Evolutionary conservation across 2,888 invertebrate species (phyloP).

Genomic region (Eilema sororculum): DNA sequence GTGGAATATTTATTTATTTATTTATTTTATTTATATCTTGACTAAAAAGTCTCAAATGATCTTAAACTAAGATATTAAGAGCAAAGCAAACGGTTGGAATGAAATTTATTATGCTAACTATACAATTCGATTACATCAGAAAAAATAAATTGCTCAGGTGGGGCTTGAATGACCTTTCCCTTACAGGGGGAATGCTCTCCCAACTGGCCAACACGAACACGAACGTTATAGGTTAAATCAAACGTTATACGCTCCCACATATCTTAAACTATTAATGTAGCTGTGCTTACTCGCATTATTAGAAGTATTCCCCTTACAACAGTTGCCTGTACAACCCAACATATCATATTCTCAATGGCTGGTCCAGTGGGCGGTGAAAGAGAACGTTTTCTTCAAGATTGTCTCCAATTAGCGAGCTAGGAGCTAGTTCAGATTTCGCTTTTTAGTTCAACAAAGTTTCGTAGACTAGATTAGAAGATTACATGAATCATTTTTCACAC

Average conservation of each 20-base stretch:
- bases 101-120: no score
- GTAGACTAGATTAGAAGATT: neutral
- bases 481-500: neutral
- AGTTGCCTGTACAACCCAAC: constrained; percentile 20
- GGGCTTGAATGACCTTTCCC: no score
- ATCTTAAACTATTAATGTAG: neutral
- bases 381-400: constrained; percentile 44
- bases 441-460: constrained; percentile 19
- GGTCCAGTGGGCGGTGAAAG: constrained; percentile 23
- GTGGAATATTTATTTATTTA: no score
- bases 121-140: no score
- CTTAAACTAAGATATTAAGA: no score
- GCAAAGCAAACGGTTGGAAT: no score
- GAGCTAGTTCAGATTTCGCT: constrained; percentile 20
- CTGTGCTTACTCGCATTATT: neutral
- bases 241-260: neutral
- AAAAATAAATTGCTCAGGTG: no score
- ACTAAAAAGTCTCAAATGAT: no score
- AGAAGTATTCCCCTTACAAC: neutral
- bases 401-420: constrained; percentile 49
- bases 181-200: no score
- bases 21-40: no score
- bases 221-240: neutral
- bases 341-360: constrained; percentile 44
- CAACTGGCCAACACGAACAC: neutral